Evolutionary conservation across 1,140 invertebrate genomes (phyloP).

Genomic region (Caenorhabditis latens): DNA sequence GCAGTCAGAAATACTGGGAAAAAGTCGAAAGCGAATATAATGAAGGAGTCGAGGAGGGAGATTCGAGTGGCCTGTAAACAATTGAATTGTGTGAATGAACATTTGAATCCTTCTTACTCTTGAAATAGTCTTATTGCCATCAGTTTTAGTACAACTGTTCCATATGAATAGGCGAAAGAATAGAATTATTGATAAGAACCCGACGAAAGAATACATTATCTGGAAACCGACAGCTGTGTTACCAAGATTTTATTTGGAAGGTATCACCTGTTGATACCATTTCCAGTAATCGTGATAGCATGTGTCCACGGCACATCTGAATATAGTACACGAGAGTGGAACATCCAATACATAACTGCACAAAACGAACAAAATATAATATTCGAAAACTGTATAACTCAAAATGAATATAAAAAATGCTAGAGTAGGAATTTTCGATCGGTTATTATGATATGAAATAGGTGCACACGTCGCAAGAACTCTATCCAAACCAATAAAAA

Average conservation of each 20-base stretch:
- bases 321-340: neutral
- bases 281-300: conserved; percentile 32
- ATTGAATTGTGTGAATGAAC: neutral
- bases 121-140: neutral
- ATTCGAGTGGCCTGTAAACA: neutral
- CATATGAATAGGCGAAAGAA: neutral
- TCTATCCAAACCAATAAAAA: conserved; percentile 12
- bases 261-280: neutral
- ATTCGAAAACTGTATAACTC: neutral
- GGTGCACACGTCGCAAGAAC: neutral
- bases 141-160: neutral
- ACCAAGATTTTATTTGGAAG: neutral
- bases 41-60: conserved; percentile 22
- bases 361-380: neutral
- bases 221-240: neutral
- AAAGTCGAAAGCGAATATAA: neutral
- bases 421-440: neutral
- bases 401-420: neutral
- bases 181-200: neutral
- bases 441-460: conserved; percentile 11
- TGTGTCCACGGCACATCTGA: neutral
- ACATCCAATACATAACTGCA: neutral
- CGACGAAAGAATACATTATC: neutral
- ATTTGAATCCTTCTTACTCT: neutral
- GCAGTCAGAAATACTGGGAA: conserved; percentile 23